Conservation (phyloP, 2,888 invertebrate species). For the Drosophila paranaensis region DNA sequence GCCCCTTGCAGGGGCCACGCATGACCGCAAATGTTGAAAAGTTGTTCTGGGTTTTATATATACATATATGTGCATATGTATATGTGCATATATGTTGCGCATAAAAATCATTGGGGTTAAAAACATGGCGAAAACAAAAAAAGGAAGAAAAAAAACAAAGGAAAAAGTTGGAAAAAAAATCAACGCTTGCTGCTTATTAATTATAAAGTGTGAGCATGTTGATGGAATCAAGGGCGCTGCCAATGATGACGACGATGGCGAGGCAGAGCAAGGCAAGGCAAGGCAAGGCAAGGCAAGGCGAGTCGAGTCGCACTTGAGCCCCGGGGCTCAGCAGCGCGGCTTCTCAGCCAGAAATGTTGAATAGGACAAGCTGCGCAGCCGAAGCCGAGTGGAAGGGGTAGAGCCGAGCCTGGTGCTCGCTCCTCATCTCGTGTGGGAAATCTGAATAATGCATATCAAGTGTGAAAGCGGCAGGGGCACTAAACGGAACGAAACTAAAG, state of each 20-base stretch:
- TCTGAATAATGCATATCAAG: constrained; percentile 77
- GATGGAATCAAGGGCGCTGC: constrained; percentile 76
- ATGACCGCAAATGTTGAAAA: constrained; percentile 74
- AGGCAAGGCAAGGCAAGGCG: constrained; percentile 12
- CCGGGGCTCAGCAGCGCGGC: constrained; percentile 18
- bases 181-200: constrained; percentile 72
- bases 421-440: constrained; percentile 66
- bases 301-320: constrained; percentile 37
- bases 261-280: no score
- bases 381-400: background rate
- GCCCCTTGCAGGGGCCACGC: constrained; percentile 46
- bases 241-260: constrained; percentile 52
- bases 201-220: constrained; percentile 78
- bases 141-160: constrained; percentile 17
- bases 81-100: constrained; percentile 26
- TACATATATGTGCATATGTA: constrained; percentile 8
- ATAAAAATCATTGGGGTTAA: constrained; percentile 51
- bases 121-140: constrained; percentile 35
- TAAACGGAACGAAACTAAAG: constrained; percentile 62
- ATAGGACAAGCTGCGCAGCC: constrained; percentile 33
- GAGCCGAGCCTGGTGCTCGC: constrained; percentile 10
- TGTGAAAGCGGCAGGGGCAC: constrained; percentile 79
- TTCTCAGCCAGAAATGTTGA: constrained; percentile 32
- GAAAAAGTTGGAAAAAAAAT: constrained; percentile 34
- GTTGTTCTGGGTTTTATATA: constrained; percentile 17